These are phyloP conservation scores for Mantis religiosa DNA, from an alignment of 2,888 invertebrate species.

Conservation along the genomic window DNA sequence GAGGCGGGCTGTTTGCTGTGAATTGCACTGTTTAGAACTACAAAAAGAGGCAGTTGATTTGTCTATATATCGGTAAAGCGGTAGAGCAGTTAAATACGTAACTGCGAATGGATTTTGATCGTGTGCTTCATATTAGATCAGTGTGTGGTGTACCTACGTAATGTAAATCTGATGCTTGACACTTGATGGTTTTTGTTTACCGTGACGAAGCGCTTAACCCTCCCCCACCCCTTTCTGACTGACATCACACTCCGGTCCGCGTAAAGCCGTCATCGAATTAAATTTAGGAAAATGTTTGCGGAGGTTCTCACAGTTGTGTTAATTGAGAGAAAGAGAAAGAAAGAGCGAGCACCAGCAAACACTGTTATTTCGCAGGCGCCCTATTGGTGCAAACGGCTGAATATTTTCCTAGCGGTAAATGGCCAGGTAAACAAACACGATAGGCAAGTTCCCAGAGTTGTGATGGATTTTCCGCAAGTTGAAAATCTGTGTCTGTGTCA, in stretches of 20 bases:
- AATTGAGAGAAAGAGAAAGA: neutral
- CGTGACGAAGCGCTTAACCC: neutral
- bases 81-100: neutral
- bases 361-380: neutral
- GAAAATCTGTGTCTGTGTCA: neutral
- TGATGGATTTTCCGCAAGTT: neutral
- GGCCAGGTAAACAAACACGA: neutral
- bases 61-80: no score
- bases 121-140: neutral
- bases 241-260: neutral
- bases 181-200: neutral
- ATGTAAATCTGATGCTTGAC: neutral
- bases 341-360: neutral
- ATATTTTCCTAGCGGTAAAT: neutral
- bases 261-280: neutral
- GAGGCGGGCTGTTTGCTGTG: no score
- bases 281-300: neutral
- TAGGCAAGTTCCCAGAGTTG: neutral
- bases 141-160: neutral
- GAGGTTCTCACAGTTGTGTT: neutral
- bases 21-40: no score
- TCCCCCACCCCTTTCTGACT: neutral
- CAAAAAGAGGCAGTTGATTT: no score
- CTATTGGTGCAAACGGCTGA: neutral
- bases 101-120: neutral